Base-by-base conservation (phyloP, 2,888 invertebrate genomes). In the Melanchra persicariae region DNA sequence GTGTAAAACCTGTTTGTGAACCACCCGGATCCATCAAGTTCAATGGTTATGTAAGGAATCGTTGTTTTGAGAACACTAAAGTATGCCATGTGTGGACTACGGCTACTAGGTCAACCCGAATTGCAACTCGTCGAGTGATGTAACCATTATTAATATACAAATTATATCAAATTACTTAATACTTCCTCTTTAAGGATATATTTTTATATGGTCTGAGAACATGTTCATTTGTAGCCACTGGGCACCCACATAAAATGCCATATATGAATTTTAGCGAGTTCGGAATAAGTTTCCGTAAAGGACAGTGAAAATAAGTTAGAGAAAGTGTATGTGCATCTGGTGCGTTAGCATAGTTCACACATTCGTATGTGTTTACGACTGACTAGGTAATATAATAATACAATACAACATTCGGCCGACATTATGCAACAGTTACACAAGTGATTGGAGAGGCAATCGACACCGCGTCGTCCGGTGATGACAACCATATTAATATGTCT, bases 271-370 rank as follows among this genome's bases (percentile, higher is more conserved):
- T 68, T 22, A 49, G 51, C 59, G 12, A 51, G 40, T 70, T 24
- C 37, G 37, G 52, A 73, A 58, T 74, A 86, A 84, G 81, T 85
- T 84, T 85, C 87, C 86, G 87, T 79, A 63, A 71, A 79, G 81
- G 75, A 79, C 76, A 80, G 89, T 86, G 90, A 89, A 90, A 91
- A 89, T 87, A 81, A 79, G 72, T 83, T 71, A 91, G 91, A 86
- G 94, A 94, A 94, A 93, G 93, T 91, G 49, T 12, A 37, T 54
- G 83, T 81, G 74, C 89, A 89, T 88, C 80, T 86, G 84, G 86
- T 87, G 88, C 86, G 87, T 93, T 94, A 94, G 91, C 91, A 88
- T 91, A 88, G 83, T 93, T 93, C 88, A 90, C 93, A 92, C 91
- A 85, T 89, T 5, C 3, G 40, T 5, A 15, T n/a, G n/a, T n/a